Conservation (phyloP, 2,797 vertebrate genomes). For the Todus mexicanus region DNA sequence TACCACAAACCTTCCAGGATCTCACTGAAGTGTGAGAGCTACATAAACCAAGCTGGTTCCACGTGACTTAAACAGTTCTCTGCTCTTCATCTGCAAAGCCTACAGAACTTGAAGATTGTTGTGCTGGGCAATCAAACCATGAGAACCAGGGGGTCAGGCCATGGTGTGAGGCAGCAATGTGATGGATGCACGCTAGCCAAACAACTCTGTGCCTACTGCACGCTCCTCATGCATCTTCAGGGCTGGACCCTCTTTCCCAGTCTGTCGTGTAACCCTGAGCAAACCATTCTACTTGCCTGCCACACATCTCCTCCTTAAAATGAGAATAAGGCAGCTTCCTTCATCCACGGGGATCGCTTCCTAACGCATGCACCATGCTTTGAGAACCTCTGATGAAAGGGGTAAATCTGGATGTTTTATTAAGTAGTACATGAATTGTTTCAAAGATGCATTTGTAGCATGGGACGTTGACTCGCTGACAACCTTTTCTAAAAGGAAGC, state of each 20-base stretch:
- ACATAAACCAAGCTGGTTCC: neutral
- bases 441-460: neutral
- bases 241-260: neutral
- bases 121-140: neutral
- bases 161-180: neutral
- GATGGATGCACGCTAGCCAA: neutral
- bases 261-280: neutral
- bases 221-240: accelerated
- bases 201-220: neutral
- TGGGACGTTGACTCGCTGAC: neutral
- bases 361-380: neutral
- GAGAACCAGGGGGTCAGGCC: neutral
- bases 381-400: neutral
- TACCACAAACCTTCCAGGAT: neutral
- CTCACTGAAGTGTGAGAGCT: neutral
- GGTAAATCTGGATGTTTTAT: neutral
- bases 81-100: neutral
- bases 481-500: neutral
- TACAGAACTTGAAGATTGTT: neutral
- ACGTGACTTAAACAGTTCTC: neutral
- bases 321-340: neutral
- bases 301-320: neutral
- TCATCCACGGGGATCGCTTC: neutral
- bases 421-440: neutral
- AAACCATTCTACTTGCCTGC: neutral